Evolutionary conservation across 1,140 invertebrate genomes (phyloP).

Genomic region (Neodiprion fabricii): DNA sequence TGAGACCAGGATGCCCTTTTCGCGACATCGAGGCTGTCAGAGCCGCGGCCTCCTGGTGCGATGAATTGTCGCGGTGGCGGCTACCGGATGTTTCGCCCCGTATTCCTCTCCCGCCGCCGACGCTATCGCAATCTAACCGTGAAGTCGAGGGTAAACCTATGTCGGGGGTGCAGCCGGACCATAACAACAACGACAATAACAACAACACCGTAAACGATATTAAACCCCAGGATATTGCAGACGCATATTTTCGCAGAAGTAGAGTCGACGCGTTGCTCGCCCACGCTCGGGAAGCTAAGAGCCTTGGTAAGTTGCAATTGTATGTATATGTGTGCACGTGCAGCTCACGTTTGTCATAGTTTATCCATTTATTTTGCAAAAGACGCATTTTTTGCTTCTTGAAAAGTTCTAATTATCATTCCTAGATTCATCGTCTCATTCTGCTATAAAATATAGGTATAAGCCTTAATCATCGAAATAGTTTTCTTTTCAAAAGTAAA

Average conservation of each 20-base stretch:
- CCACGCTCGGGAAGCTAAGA: conserved; percentile 50
- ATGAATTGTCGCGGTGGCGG: conserved; percentile 56
- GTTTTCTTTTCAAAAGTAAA: too few species aligned
- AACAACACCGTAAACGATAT: conserved; percentile 30
- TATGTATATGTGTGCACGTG: not conserved
- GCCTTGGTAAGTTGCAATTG: conserved; percentile 44
- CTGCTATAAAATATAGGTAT: not conserved
- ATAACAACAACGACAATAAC: conserved; percentile 49
- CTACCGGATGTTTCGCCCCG: conserved; percentile 49
- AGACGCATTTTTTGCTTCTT: not conserved
- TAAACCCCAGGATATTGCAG: conserved; percentile 46
- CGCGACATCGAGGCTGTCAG: conserved; percentile 50
- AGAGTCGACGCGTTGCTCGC: conserved; percentile 53
- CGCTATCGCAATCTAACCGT: conserved; percentile 11
- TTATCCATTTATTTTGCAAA: not conserved
- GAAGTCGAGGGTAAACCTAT: conserved; percentile 23
- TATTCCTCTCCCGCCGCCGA: conserved; percentile 51
- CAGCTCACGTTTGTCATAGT: not conserved
- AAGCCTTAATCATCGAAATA: too few species aligned
- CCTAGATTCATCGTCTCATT: too few species aligned
- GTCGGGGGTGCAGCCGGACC: conserved; percentile 38
- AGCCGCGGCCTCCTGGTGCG: conserved; percentile 55
- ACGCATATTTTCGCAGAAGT: conserved; percentile 54
- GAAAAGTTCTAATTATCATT: not conserved
- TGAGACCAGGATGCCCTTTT: conserved; percentile 57